Conservation (phyloP, 2,113 vertebrate genomes). For the Brachyhypopomus gauderio region DNA sequence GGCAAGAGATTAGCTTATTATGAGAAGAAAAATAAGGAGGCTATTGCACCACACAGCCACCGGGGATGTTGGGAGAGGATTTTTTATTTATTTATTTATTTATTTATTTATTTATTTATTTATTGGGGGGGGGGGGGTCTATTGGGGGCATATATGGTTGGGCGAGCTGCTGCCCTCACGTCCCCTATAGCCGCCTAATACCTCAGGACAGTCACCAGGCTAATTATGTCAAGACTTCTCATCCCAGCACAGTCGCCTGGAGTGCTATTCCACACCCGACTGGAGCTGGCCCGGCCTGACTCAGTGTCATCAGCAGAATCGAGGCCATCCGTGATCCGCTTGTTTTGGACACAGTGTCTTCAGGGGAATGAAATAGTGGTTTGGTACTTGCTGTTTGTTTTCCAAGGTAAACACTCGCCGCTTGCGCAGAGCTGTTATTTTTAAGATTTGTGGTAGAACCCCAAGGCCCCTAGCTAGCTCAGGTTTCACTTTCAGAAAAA, state of each 20-base stretch:
- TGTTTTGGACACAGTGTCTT: conserved; percentile 55
- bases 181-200: not conserved
- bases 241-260: conserved; percentile 25
- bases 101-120: no score
- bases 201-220: conserved; percentile 24
- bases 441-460: conserved; percentile 64
- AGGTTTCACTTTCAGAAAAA: conserved; percentile 64
- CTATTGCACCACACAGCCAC: conserved; percentile 53
- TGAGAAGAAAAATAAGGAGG: conserved; percentile 61
- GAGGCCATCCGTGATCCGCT: conserved; percentile 33
- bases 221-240: conserved; percentile 38
- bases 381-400: conserved; percentile 65
- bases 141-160: no score
- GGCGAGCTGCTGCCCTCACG: not conserved
- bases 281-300: not conserved
- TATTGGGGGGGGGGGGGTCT: conserved; percentile 49
- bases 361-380: conserved; percentile 59
- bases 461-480: conserved; percentile 57
- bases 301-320: conserved; percentile 30
- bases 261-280: not conserved
- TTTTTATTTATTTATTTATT: no score
- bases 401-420: conserved; percentile 68
- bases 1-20: conserved; percentile 43
- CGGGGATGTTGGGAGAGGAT: no score
- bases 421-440: conserved; percentile 69